Evolutionary conservation across 1,140 invertebrate genomes (phyloP).

Genomic region (Atta cephalotes): DNA sequence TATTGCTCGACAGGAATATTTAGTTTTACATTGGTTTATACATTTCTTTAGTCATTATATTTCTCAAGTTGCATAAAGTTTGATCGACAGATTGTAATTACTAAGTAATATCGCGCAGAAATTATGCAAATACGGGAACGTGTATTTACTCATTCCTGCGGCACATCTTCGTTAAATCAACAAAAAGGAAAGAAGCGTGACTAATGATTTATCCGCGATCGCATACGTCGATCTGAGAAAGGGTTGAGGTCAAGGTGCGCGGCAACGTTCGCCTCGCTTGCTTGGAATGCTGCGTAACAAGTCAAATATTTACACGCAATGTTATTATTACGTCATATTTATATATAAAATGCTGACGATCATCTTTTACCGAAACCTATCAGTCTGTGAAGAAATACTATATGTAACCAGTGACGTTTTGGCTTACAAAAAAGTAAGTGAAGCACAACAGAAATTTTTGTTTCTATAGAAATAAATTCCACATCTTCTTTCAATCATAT

Average conservation of each 20-base stretch:
- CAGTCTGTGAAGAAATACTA: not conserved
- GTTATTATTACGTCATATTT: slow-evolving; percentile 64
- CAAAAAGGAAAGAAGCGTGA: slow-evolving; percentile 58
- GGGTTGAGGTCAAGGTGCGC: slow-evolving; percentile 68
- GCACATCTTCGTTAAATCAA: slow-evolving; percentile 65
- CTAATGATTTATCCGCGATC: slow-evolving; percentile 68
- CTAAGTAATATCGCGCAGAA: slow-evolving; percentile 32
- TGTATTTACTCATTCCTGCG: slow-evolving; percentile 39
- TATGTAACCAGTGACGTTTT: slow-evolving; percentile 11
- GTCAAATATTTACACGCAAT: slow-evolving; percentile 66
- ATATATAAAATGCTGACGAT: slow-evolving; percentile 47
- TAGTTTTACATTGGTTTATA: not conserved
- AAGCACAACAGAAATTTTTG: not conserved
- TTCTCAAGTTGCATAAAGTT: slow-evolving; percentile 37
- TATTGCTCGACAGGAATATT: not conserved
- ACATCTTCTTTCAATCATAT: not conserved
- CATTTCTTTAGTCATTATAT: slow-evolving; percentile 1
- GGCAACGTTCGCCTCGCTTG: slow-evolving; percentile 48
- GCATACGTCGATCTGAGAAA: slow-evolving; percentile 62
- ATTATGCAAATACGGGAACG: slow-evolving; percentile 51
- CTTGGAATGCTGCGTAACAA: slow-evolving; percentile 61
- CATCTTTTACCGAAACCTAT: slow-evolving; percentile 31
- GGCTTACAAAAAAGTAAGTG: not conserved
- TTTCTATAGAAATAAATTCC: not conserved
- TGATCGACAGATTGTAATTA: slow-evolving; percentile 54